phyloP scores from a whole-genome alignment of 2,797 vertebrate species.

The Spinus pinus region DNA sequence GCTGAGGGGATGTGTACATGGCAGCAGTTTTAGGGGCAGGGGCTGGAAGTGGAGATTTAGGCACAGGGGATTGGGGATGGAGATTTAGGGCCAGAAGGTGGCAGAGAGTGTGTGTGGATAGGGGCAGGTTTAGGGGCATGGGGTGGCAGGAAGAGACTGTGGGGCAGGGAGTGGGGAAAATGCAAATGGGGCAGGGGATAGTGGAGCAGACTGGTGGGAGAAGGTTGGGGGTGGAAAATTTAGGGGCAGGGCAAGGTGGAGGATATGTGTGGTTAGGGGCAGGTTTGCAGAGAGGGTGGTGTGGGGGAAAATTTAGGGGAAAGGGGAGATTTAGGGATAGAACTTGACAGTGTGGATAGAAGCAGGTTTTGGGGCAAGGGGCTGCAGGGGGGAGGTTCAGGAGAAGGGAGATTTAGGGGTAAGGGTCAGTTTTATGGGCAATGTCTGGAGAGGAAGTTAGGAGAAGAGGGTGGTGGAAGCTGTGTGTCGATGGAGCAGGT shows the following conservation, averaged over 20 bases:
- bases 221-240: background rate
- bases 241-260: background rate
- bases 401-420: background rate
- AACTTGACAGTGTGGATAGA: background rate
- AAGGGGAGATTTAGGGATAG: background rate
- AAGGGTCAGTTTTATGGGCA: background rate
- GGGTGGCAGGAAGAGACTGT: background rate
- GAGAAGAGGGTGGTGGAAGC: background rate
- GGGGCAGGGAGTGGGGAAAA: background rate
- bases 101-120: background rate
- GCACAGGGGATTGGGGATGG: background rate
- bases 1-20: background rate
- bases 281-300: background rate
- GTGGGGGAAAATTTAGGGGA: too few relatives aligned
- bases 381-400: background rate
- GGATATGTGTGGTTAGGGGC: too few relatives aligned
- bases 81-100: background rate
- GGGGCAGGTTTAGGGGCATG: background rate
- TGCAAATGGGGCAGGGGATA: background rate
- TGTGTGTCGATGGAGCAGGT: background rate
- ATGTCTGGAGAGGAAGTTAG: background rate
- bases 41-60: background rate
- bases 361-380: background rate
- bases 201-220: fast-evolving
- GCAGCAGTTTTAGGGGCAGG: background rate